phyloP scores from a whole-genome alignment of 2,113 vertebrate species.

The Cisticola juncidis region DNA sequence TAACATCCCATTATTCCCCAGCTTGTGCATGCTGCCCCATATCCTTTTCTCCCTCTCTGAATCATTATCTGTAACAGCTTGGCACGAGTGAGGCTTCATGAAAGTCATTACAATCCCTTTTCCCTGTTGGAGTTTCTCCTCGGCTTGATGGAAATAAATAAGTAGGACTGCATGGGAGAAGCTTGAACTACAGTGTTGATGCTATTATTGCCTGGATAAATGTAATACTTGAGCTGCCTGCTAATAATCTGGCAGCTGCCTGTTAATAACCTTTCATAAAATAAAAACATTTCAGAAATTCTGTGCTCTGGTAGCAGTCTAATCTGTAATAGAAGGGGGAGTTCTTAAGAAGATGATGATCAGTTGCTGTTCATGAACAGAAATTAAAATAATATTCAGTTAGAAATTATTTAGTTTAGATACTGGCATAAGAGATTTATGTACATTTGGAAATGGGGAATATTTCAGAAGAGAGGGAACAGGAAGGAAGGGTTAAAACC shows the following conservation, averaged over 20 bases:
- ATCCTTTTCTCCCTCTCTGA: not conserved
- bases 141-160: not conserved
- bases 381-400: not conserved
- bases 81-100: not conserved
- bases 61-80: not conserved
- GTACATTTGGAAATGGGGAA: not conserved
- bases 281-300: not conserved
- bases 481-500: not conserved
- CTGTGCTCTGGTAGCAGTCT: not conserved
- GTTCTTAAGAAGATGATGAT: not conserved
- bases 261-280: constrained; percentile 3
- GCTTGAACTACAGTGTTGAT: not conserved
- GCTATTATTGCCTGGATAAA: not conserved
- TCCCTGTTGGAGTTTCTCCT: not conserved
- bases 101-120: not conserved
- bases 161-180: not conserved
- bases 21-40: not conserved
- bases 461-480: not conserved
- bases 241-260: constrained; percentile 17
- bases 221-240: not conserved
- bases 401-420: not conserved
- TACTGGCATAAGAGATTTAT: not conserved
- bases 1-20: not conserved
- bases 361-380: not conserved
- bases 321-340: not conserved